phyloP scores from a whole-genome alignment of 2,113 vertebrate genomes.

The Urocynchramus pylzowi region DNA sequence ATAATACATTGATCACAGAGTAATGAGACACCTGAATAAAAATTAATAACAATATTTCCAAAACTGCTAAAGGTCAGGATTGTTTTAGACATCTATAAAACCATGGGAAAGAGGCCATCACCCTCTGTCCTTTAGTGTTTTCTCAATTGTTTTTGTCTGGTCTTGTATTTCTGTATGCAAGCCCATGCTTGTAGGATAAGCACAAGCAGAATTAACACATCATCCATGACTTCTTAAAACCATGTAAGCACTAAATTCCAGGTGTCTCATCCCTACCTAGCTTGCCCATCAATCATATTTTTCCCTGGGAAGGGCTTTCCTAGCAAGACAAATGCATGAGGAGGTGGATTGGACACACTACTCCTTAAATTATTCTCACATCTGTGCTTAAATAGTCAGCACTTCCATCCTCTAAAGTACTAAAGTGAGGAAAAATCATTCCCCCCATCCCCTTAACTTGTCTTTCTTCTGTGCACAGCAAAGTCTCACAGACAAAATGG shows the following conservation, averaged over 20 bases:
- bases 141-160: neutral
- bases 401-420: neutral
- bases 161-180: neutral
- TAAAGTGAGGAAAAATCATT: neutral
- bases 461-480: neutral
- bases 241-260: neutral
- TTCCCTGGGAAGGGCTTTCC: neutral
- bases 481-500: neutral
- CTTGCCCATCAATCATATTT: neutral
- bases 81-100: neutral
- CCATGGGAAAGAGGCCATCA: neutral
- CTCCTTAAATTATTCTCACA: neutral
- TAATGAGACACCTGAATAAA: neutral
- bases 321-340: neutral
- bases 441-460: neutral
- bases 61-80: neutral
- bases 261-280: neutral
- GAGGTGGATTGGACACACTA: neutral
- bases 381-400: neutral
- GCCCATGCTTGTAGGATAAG: neutral
- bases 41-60: neutral
- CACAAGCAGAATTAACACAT: neutral
- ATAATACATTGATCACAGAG: neutral
- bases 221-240: neutral
- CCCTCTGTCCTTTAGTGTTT: neutral